Base-by-base conservation (phyloP, 2,888 invertebrate genomes). In the Halictus ligatus region DNA sequence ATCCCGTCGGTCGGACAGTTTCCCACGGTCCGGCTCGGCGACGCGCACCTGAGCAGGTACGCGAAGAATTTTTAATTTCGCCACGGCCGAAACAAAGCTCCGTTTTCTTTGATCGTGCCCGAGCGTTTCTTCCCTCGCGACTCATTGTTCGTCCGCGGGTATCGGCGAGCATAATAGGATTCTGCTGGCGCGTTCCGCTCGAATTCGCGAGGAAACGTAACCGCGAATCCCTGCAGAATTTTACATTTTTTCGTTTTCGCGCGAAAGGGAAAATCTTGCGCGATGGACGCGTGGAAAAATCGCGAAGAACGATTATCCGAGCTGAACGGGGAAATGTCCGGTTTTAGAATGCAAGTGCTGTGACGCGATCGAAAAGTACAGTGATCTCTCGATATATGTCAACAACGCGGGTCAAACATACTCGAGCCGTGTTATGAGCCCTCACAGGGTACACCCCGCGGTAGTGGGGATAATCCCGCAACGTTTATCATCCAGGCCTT, bases 41-140 rank as follows among this genome's bases (percentile, higher is more conserved):
- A 64, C 64, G 64, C 64, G 29, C 64, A 35, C 29, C 64, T 29
- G 15, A 18, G 8, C 64, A 64, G 18, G 29, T 64, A 64, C 29
- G 64, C 29, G 29, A 18, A 29, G 18, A 64, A 64, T 64, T 64
- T 64, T 64, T 64, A 64, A 64, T 69, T 35, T 69, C 69, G 69
- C 8, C 21, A 5, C 21, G 69, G 40, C 35, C 69, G 69, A 69
- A 40, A 69, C 18, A 21, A 21, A 18, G 40, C 35, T 69, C 18
- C 29, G 3, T 29, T 64, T 64, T 18, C 29, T 64, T 29, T 18
- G 3, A 64, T 35, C n/a, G 58, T 58, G 58, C n/a, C 29, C 15
- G 29, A 3, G 1, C 64, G 18, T 64, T 15, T 64, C 29, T 64
- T 64, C 12, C 15, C 64, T 7, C 18, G 64, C 64, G 64, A 64